Conservation (phyloP, 2,113 vertebrate genomes). For the Zosterops pallidus region DNA sequence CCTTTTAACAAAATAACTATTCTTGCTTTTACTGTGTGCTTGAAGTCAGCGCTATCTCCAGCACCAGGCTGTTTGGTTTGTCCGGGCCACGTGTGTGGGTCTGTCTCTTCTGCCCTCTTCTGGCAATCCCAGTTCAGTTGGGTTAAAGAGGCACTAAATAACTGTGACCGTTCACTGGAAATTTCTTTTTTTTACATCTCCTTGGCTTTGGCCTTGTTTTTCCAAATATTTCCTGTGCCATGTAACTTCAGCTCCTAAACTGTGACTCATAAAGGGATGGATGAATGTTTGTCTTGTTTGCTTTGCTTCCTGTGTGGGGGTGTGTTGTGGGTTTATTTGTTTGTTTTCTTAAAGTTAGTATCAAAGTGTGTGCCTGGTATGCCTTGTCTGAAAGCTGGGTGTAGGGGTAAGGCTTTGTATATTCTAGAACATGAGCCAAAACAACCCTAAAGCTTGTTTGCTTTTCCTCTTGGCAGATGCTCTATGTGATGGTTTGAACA, state of each 20-base stretch:
- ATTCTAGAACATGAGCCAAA: not conserved
- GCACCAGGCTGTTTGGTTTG: not conserved
- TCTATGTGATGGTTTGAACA: not conserved
- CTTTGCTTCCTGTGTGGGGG: not conserved
- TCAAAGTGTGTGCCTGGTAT: not conserved
- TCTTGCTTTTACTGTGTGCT: not conserved
- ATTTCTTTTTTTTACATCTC: not conserved
- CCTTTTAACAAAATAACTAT: not conserved
- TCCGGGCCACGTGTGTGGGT: not conserved
- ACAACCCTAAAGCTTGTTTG: not conserved
- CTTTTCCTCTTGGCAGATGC: not conserved
- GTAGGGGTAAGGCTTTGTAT: not conserved
- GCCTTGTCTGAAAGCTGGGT: not conserved
- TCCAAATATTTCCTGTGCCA: not conserved
- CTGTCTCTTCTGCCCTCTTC: conserved; percentile 6
- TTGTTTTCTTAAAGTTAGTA: not conserved
- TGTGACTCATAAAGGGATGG: not conserved
- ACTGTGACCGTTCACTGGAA: not conserved
- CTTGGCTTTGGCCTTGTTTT: not conserved
- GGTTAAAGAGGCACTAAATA: not conserved
- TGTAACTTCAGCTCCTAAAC: not conserved
- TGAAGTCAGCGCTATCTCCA: not conserved
- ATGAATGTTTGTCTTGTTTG: not conserved
- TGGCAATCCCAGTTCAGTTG: not conserved
- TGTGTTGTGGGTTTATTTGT: not conserved